Evolutionary conservation across 64 coral and sea anemone species (phyloP).

Genomic region (Montipora foliosa): DNA sequence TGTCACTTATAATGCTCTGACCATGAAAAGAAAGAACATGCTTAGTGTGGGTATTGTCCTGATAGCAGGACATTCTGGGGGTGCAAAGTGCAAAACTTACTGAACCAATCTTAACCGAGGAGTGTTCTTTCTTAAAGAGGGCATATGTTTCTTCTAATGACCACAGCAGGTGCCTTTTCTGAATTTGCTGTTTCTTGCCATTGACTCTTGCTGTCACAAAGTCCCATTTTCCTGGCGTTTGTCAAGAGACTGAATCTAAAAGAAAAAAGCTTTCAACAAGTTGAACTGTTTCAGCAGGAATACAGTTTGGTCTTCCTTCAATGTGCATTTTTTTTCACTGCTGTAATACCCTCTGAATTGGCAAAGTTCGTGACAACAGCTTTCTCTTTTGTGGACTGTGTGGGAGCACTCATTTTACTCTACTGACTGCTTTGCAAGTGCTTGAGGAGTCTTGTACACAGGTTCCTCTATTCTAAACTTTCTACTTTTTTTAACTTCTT

Average conservation of each 20-base stretch:
- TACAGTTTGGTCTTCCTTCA: not conserved
- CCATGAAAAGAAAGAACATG: constrained; percentile 40
- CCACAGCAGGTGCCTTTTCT: constrained; percentile 33
- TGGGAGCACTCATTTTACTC: not conserved
- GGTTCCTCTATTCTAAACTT: constrained; percentile 8
- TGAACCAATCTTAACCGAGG: constrained; percentile 57
- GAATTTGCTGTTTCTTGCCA: constrained; percentile 23
- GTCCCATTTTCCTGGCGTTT: constrained; percentile 12
- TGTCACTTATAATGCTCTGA: not conserved
- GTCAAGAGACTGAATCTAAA: constrained; percentile 22
- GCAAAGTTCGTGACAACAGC: not conserved
- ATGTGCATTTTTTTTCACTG: not conserved
- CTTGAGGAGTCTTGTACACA: constrained; percentile 38
- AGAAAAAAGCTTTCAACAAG: constrained; percentile 14
- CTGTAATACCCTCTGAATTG: not conserved
- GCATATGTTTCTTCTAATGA: constrained; percentile 52
- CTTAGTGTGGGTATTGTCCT: constrained; percentile 67
- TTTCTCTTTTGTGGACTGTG: not conserved
- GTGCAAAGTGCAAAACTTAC: constrained; percentile 66
- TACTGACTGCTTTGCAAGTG: not conserved
- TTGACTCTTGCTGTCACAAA: constrained; percentile 10
- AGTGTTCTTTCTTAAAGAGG: constrained; percentile 23
- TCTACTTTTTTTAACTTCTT: constrained; percentile 7
- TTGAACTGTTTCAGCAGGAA: not conserved
- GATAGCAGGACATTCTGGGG: constrained; percentile 73